Base-by-base conservation (phyloP, 2,113 vertebrate species). In the Oreotragus oreotragus region DNA sequence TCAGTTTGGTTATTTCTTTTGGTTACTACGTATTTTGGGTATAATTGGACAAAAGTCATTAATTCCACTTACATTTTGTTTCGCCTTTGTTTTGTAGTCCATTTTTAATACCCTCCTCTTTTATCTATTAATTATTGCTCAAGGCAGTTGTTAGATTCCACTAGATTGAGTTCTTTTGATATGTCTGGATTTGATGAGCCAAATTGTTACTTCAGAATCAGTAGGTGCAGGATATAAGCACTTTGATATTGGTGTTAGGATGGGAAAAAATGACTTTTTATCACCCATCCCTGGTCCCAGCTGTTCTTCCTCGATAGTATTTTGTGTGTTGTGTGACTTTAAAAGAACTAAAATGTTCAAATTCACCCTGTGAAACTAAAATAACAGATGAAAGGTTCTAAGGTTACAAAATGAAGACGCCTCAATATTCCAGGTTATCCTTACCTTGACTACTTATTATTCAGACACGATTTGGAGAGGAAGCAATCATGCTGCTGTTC, bases 151-250 rank as follows among this genome's bases (percentile, higher is more conserved):
- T 92, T 95, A 98, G 53, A 98, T 90, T 45, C 49, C 96, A 81
- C 96, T 96, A 97, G 66, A 95, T 1, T 86, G 49, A 98, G 25
- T 94, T 94, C 70, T 95, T 98, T 86, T 96, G 66, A 92, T 97
- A 96, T 96, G 19, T 93, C 87, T 98, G 92, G 66, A 96, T 97
- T 94, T 98, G 84, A 84, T 36, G 1, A 98, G 45, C 93, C 53
- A 51, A 45, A 49, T 9, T 97, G 16, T 95, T 98, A 97, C 95
- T 98, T 98, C 89, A 97, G 96, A 97, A 98, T 97, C 58, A 96
- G 64, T 87, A 96, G 60, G 94, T 93, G 19, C 43, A 55, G 10
- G 51, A 97, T 16, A n/a, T 79, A 28, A 55, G 92, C 83, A 13
- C 58, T 88, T n/a, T 97, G 14, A 89, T 90, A 88, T 0, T 89